Conservation (phyloP, 2,113 vertebrate genomes). For the Indicator maculatus region DNA sequence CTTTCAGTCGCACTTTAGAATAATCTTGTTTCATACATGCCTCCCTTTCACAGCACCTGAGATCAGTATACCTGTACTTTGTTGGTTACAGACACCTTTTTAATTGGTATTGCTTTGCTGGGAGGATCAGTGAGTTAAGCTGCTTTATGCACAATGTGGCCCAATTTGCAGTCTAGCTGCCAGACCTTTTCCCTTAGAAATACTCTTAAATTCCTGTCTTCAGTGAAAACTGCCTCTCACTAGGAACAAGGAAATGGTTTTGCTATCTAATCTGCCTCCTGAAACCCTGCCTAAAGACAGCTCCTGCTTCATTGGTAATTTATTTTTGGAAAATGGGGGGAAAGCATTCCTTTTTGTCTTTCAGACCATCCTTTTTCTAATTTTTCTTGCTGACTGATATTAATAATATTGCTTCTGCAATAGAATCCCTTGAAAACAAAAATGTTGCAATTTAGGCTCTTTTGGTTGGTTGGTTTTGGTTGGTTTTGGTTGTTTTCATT, state of each 20-base stretch:
- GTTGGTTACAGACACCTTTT: not conserved
- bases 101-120: constrained; percentile 52
- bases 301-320: constrained; percentile 27
- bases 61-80: not conserved
- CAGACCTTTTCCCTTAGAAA: constrained; percentile 55
- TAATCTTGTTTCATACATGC: not conserved
- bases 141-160: not conserved
- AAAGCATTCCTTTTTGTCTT: constrained; percentile 29
- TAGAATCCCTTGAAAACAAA: constrained; percentile 33
- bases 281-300: constrained; percentile 52
- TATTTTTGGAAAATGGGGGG: constrained; percentile 18
- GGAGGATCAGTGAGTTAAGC: constrained; percentile 25
- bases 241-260: constrained; percentile 40
- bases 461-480: too few relatives aligned
- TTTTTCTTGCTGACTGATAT: constrained; percentile 29
- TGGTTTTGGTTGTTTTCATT: not conserved
- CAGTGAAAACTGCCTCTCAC: constrained; percentile 55
- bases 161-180: constrained; percentile 25
- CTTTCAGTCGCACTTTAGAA: constrained; percentile 1
- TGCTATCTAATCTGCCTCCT: constrained; percentile 44
- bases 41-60: not conserved
- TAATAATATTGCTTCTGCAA: constrained; percentile 52
- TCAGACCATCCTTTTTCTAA: constrained; percentile 17
- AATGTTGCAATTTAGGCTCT: not conserved
- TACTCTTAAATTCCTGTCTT: constrained; percentile 38